phyloP scores from a whole-genome alignment of 2,113 vertebrate genomes.

The Cottus gobio region DNA sequence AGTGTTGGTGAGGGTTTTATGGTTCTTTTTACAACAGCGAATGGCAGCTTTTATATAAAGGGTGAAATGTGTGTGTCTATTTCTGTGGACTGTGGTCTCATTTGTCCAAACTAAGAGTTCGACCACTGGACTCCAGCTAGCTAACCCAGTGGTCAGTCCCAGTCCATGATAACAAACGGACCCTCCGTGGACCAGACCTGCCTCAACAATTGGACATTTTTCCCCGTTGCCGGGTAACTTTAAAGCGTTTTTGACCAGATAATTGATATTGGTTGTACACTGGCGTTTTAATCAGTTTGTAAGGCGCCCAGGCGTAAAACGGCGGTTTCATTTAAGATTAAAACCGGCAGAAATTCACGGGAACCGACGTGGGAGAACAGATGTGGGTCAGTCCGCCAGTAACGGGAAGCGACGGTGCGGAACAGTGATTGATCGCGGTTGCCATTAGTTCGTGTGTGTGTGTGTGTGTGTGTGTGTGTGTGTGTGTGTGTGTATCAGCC shows the following conservation, averaged over 20 bases:
- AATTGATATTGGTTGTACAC: not conserved
- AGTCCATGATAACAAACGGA: slow-evolving; percentile 43
- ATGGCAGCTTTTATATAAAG: not conserved
- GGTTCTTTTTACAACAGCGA: slow-evolving; percentile 40
- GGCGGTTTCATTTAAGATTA: slow-evolving; percentile 9
- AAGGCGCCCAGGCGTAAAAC: not conserved
- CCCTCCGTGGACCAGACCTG: not conserved
- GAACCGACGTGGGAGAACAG: slow-evolving; percentile 52
- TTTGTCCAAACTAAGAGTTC: slow-evolving; percentile 61
- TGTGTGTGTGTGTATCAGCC: slow-evolving; percentile 27
- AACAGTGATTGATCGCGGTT: slow-evolving; percentile 76
- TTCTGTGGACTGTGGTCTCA: slow-evolving; percentile 10
- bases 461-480: slow-evolving; percentile 19
- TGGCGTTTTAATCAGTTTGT: slow-evolving; percentile 14
- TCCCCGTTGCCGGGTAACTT: slow-evolving; percentile 9
- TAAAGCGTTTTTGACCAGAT: not conserved
- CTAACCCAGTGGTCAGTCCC: slow-evolving; percentile 76
- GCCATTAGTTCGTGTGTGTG: slow-evolving; percentile 62
- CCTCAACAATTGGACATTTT: not conserved
- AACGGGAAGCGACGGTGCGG: slow-evolving; percentile 76
- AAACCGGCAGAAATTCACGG: slow-evolving; percentile 24
- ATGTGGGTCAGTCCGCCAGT: slow-evolving; percentile 76
- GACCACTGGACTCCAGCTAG: slow-evolving; percentile 66
- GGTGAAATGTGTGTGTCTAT: slow-evolving; percentile 11
- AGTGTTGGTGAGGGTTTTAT: slow-evolving; percentile 76